Evolutionary conservation across 2,888 invertebrate genomes (phyloP).

Genomic region (Agrotis segetum): DNA sequence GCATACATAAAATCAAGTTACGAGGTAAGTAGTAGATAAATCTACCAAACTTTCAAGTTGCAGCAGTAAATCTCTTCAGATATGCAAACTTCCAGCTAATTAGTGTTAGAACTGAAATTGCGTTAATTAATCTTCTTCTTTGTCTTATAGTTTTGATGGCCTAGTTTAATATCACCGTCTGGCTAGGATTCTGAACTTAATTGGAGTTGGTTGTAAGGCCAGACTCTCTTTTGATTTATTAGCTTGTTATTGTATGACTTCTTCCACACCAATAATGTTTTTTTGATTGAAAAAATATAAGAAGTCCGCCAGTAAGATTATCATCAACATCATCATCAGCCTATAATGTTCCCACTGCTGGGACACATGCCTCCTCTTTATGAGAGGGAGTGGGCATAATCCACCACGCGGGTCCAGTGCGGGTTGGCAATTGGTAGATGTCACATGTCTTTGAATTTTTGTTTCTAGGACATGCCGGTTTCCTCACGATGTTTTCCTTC

Average conservation of each 20-base stretch:
- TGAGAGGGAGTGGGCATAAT: too few relatives aligned
- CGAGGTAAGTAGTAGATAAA: conserved; percentile 29
- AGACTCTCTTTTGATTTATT: neutral
- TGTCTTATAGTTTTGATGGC: conserved; percentile 39
- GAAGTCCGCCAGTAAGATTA: too few relatives aligned
- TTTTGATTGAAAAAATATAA: too few relatives aligned
- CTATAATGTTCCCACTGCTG: too few relatives aligned
- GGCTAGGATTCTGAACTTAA: conserved; percentile 37
- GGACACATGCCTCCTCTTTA: too few relatives aligned
- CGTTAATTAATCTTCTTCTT: conserved; percentile 52
- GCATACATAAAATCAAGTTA: conserved; percentile 27
- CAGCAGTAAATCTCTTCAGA: conserved; percentile 55
- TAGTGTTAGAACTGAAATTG: conserved; percentile 57
- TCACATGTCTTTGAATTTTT: too few relatives aligned
- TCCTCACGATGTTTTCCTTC: too few relatives aligned
- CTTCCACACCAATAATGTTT: neutral
- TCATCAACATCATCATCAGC: too few relatives aligned
- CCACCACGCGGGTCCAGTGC: too few relatives aligned
- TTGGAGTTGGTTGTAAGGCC: conserved; percentile 1
- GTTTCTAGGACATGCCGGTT: too few relatives aligned
- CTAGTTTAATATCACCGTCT: conserved; percentile 35
- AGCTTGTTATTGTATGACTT: neutral
- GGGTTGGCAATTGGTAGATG: too few relatives aligned
- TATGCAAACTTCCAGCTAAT: conserved; percentile 57
- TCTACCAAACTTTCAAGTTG: conserved; percentile 37